Percentiles rank a stretch among this genome's conserved stretches.
phyloP scores from a whole-genome alignment of 2,888 invertebrate species.

The Strigamia maritima region DNA sequence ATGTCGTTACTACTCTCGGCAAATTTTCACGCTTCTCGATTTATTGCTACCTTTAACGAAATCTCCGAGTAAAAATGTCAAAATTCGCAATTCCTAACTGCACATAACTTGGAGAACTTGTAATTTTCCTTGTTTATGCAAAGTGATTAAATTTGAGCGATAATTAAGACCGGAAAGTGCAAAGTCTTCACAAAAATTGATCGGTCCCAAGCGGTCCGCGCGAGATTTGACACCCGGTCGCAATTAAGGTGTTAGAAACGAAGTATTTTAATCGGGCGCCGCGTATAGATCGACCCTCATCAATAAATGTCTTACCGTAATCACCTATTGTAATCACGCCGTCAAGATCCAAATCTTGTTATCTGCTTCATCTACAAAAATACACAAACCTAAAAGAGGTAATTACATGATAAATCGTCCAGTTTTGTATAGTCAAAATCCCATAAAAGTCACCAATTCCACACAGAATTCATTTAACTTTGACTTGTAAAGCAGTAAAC shows the following conservation, averaged over 20 bases:
- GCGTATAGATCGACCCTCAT: neutral
- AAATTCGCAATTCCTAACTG: neutral
- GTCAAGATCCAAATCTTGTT: conserved; percentile 5
- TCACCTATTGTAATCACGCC: neutral
- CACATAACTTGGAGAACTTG: neutral
- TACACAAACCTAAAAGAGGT: neutral
- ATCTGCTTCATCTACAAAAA: conserved; percentile 1
- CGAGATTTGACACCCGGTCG: conserved; percentile 11
- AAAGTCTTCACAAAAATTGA: conserved; percentile 28
- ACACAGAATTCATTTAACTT: too few species aligned
- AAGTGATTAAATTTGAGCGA: conserved; percentile 15
- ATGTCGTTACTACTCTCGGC: conserved; percentile 27
- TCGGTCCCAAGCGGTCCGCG: conserved; percentile 11
- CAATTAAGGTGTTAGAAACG: neutral
- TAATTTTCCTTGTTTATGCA: conserved; percentile 8
- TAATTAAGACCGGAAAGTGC: conserved; percentile 14
- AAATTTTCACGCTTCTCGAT: conserved; percentile 26
- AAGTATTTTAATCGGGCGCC: neutral
- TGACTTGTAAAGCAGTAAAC: too few species aligned
- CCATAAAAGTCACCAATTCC: neutral
- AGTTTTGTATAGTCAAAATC: neutral
- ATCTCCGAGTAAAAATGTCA: conserved; percentile 27
- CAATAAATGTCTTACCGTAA: conserved; percentile 10
- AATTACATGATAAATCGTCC: neutral
- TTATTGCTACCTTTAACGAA: conserved; percentile 18